Evolutionary conservation across 2,888 invertebrate genomes (phyloP), one percentile per base, ranked within the genome.

Genomic region (Alcis repandata): DNA sequence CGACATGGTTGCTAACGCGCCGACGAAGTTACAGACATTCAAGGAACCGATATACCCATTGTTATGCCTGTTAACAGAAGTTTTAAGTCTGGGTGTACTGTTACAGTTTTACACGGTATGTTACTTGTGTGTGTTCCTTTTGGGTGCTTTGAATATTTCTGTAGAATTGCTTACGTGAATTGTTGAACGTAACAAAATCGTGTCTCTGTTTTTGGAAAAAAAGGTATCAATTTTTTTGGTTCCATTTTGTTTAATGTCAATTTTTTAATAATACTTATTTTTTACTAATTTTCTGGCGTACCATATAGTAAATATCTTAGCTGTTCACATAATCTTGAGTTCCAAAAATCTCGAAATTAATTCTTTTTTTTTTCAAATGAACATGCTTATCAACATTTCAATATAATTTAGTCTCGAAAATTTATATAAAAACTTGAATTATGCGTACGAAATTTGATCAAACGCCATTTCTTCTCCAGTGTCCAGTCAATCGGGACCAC

Each of bases 21-120:
- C 86, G 89, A 87, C 87, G 76, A 80, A 82, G 64, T 64, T 85
- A 82, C 80, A 67, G 77, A 66, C 73, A 69, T 92, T 91, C 89
- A 85, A 79, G 77, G 91, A 92, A 91, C 71, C 88, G 84, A 91
- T 86, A 84, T 45, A 22, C 83, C 80, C 86, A 91, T 92, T 92
- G 92, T 92, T 85, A 87, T 86, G 90, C 89, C 84, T 87, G 86
- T 91, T 90, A 88, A 73, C 62, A 38, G 61, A 6, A 41, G 66
- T 69, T 69, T 71, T 61, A 61, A 48, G 52, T 52, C 48, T 56
- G 70, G 83, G 90, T 87, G 80, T 92, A 89, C 83, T 85, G 87
- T 92, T 92, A 92, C 92, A 91, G 79, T 83, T 84, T 81, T 88
- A 83, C 88, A 89, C 80, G 89, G 76, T 80, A 82, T 73, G 73